Percentiles rank a stretch among this genome's conserved stretches.
phyloP scores from a whole-genome alignment of 1,140 invertebrate genomes.

The Potamilus streckersoni region DNA sequence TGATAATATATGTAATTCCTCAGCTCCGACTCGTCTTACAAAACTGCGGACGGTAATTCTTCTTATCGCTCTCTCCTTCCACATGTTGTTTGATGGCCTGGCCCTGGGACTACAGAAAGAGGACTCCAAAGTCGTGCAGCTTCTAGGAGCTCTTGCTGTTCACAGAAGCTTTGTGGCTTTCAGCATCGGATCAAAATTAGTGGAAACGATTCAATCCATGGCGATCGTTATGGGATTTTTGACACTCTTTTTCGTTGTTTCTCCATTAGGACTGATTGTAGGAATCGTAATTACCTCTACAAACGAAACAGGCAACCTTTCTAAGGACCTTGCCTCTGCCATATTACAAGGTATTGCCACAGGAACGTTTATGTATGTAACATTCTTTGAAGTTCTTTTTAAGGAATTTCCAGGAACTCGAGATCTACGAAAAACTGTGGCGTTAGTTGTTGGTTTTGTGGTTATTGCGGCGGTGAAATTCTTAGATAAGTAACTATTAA shows the following conservation, averaged over 20 bases:
- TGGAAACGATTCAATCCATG: conserved; percentile 73
- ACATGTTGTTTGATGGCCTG: conserved; percentile 61
- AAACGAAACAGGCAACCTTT: conserved; percentile 5
- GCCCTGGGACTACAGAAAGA: conserved; percentile 54
- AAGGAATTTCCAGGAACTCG: conserved; percentile 53
- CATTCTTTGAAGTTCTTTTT: conserved; percentile 88
- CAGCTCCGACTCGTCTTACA: neutral
- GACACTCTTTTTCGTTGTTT: conserved; percentile 75
- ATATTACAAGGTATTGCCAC: conserved; percentile 78
- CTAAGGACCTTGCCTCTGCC: conserved; percentile 64
- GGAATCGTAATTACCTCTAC: conserved; percentile 70
- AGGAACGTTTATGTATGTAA: conserved; percentile 91
- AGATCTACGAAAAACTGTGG: no score
- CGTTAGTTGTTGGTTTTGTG: no score
- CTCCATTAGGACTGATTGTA: conserved; percentile 74
- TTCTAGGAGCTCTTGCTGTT: conserved; percentile 73
- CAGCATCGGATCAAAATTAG: conserved; percentile 78
- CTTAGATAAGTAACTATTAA: no score
- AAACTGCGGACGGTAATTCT: conserved; percentile 52
- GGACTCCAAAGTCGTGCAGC: conserved; percentile 75
- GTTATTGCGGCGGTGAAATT: no score
- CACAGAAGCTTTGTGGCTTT: conserved; percentile 85
- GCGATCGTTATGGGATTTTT: conserved; percentile 52
- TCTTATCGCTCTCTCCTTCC: conserved; percentile 52
- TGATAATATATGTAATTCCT: no score